phyloP scores from a whole-genome alignment of 1,140 invertebrate species.

The Bradysia coprophila region DNA sequence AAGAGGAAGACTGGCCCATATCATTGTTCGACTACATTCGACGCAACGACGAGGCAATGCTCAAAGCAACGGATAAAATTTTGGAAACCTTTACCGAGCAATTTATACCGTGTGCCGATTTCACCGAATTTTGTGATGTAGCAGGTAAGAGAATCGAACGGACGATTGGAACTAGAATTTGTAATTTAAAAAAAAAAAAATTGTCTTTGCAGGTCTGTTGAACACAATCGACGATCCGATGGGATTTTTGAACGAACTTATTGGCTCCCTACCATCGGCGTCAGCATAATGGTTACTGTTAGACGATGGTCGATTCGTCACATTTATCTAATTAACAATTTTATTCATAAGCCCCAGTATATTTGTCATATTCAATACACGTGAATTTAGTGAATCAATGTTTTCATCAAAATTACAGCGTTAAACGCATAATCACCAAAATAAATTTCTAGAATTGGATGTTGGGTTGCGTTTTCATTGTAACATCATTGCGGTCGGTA shows the following conservation, averaged over 20 bases:
- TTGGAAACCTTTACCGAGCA: conserved; percentile 73
- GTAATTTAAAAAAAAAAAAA: background rate
- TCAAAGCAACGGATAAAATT: conserved; percentile 72
- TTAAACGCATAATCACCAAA: too few relatives aligned
- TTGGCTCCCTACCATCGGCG: conserved; percentile 15
- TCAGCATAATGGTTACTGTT: too few relatives aligned
- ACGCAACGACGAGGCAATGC: conserved; percentile 75
- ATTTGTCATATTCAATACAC: too few relatives aligned
- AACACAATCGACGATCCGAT: conserved; percentile 20
- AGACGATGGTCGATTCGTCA: too few relatives aligned
- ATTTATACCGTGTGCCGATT: conserved; percentile 71
- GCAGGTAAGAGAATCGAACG: conserved; percentile 27
- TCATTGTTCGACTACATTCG: conserved; percentile 84
- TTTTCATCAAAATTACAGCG: too few relatives aligned
- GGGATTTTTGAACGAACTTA: conserved; percentile 16
- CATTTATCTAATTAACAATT: too few relatives aligned
- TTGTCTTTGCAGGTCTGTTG: conserved; percentile 12
- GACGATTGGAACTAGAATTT: background rate
- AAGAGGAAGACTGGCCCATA: conserved; percentile 69
- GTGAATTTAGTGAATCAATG: too few relatives aligned
- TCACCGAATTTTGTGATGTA: conserved; percentile 83
- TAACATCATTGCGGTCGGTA: too few relatives aligned
- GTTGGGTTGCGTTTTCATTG: too few relatives aligned
- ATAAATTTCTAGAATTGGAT: too few relatives aligned
- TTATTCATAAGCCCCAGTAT: too few relatives aligned